These are phyloP conservation scores for Chrysemys picta DNA, from an alignment of 2,113 vertebrate genomes.

Conservation along the genomic window DNA sequence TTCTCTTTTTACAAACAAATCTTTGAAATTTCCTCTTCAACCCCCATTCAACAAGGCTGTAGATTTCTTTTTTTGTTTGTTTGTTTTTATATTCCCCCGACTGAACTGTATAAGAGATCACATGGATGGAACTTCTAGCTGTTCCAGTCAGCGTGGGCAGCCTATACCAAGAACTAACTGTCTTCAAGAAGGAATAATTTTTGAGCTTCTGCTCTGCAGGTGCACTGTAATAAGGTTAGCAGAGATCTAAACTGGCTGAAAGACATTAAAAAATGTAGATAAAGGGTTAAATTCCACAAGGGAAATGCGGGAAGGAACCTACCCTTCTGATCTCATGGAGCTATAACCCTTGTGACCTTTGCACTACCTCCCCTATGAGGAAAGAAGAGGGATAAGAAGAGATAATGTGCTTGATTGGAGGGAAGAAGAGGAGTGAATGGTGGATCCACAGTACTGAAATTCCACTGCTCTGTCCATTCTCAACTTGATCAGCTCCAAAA, in stretches of 20 bases:
- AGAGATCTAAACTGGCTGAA: neutral
- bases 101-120: neutral
- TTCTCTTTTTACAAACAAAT: no score
- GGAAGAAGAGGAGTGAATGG: neutral
- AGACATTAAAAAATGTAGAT: neutral
- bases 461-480: no score
- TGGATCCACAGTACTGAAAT: neutral
- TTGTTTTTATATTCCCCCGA: neutral
- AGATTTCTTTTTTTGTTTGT: neutral
- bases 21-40: neutral
- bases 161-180: neutral
- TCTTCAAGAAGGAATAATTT: neutral
- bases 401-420: neutral
- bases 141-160: neutral
- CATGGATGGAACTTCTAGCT: neutral
- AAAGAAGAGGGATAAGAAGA: neutral
- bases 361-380: neutral
- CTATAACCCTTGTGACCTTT: neutral
- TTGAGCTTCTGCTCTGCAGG: neutral
- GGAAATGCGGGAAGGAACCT: neutral
- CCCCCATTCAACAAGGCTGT: neutral
- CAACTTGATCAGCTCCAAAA: neutral
- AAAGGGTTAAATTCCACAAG: neutral
- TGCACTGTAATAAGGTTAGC: neutral
- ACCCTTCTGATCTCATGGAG: neutral